Evolutionary conservation across 1,140 invertebrate genomes (phyloP).

Genomic region (Drosophila arizonae): DNA sequence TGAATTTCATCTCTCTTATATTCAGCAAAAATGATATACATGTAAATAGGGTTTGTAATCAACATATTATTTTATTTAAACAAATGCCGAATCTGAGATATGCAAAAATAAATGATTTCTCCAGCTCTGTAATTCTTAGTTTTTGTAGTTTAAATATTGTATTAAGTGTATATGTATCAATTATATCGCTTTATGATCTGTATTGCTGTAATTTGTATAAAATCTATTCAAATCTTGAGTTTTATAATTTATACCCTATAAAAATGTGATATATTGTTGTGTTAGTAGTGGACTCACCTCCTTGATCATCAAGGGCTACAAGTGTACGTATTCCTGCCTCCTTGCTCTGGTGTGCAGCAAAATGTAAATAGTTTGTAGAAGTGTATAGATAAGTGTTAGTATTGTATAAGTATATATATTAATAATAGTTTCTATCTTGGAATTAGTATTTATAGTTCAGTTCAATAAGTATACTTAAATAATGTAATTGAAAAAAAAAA

Average conservation of each 20-base stretch:
- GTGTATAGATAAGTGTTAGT: conserved; percentile 74
- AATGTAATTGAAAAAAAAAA: no score
- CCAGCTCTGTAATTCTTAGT: no score
- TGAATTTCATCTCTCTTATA: no score
- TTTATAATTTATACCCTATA: conserved; percentile 20
- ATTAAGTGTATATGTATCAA: not conserved
- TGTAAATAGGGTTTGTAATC: no score
- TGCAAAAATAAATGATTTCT: no score
- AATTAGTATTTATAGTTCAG: conserved; percentile 17
- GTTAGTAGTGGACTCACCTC: conserved; percentile 92
- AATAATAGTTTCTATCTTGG: conserved; percentile 37
- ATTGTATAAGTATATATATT: conserved; percentile 57
- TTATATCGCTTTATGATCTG: conserved; percentile 9
- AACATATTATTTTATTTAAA: no score
- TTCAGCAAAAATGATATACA: no score
- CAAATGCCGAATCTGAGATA: no score
- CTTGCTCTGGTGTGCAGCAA: conserved; percentile 97
- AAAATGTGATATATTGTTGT: conserved; percentile 66
- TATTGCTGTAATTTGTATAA: conserved; percentile 26
- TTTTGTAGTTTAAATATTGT: not conserved
- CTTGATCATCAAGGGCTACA: conserved; percentile 99
- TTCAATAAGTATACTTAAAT: not conserved
- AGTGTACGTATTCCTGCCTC: conserved; percentile 99
- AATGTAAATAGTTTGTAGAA: conserved; percentile 83
- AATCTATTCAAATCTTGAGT: not conserved